phyloP scores from a whole-genome alignment of 2,888 invertebrate species.

The Acheta domesticus region DNA sequence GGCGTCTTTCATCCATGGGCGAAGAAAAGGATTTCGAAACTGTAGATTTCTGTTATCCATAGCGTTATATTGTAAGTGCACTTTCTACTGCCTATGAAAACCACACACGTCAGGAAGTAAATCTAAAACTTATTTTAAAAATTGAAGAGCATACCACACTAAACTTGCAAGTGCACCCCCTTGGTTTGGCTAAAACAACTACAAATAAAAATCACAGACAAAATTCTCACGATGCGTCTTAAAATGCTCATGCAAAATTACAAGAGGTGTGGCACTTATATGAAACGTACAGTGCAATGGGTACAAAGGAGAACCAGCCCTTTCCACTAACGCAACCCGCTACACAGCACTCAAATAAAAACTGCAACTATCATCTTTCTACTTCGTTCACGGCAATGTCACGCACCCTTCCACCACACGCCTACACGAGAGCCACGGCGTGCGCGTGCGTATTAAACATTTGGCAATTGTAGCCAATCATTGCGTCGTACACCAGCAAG shows the following conservation, averaged over 20 bases:
- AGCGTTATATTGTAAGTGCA: slow-evolving; percentile 46
- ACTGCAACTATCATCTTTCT: not conserved
- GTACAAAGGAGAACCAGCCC: no score
- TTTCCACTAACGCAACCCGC: not conserved
- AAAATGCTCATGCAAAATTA: no score
- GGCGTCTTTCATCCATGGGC: slow-evolving; percentile 44
- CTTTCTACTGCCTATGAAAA: not conserved
- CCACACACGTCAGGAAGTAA: no score
- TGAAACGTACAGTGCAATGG: no score
- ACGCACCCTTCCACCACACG: not conserved
- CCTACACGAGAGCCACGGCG: not conserved
- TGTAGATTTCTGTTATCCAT: slow-evolving; percentile 67
- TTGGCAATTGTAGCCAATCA: not conserved
- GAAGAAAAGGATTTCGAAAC: slow-evolving; percentile 40
- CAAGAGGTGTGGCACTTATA: no score
- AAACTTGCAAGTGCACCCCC: no score
- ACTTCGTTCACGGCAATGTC: not conserved
- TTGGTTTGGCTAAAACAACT: no score
- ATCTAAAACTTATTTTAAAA: no score
- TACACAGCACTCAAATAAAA: not conserved
- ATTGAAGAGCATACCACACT: no score
- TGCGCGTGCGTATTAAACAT: not conserved
- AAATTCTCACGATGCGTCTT: no score
- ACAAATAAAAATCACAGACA: no score
- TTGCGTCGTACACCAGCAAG: no score